Conservation (phyloP, 2,888 invertebrate species). For the Erannis defoliaria region DNA sequence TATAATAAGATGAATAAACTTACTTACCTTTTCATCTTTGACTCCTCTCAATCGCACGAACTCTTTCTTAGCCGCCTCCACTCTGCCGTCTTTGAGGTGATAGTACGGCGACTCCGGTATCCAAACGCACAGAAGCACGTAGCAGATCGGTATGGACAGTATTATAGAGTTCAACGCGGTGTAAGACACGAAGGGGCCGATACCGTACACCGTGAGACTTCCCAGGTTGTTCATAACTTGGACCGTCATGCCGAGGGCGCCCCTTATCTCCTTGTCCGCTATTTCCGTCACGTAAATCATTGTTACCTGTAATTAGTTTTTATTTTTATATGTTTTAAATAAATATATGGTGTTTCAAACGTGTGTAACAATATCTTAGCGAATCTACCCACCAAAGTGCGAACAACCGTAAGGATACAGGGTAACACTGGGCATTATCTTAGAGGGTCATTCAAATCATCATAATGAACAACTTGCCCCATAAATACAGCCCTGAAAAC, state of each 20-base stretch:
- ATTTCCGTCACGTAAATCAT: constrained; percentile 85
- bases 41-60: constrained; percentile 77
- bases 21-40: constrained; percentile 71
- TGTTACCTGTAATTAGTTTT: constrained; percentile 81
- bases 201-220: constrained; percentile 73
- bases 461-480: no score
- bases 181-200: constrained; percentile 83
- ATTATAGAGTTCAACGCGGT: constrained; percentile 75
- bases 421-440: no score
- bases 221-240: constrained; percentile 83
- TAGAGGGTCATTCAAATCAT: no score
- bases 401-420: no score
- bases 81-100: constrained; percentile 82
- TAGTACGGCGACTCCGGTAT: constrained; percentile 89
- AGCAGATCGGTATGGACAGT: constrained; percentile 76
- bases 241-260: constrained; percentile 78
- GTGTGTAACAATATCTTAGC: no score
- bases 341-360: no score
- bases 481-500: no score
- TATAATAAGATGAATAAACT: constrained; percentile 14
- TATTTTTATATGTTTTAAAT: no score
- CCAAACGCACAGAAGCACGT: constrained; percentile 81
- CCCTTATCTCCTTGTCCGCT: constrained; percentile 82
- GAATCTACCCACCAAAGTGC: no score
- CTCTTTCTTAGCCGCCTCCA: constrained; percentile 76